These are phyloP conservation scores for Solea solea DNA, from an alignment of 2,113 vertebrate species.

Conservation along the genomic window DNA sequence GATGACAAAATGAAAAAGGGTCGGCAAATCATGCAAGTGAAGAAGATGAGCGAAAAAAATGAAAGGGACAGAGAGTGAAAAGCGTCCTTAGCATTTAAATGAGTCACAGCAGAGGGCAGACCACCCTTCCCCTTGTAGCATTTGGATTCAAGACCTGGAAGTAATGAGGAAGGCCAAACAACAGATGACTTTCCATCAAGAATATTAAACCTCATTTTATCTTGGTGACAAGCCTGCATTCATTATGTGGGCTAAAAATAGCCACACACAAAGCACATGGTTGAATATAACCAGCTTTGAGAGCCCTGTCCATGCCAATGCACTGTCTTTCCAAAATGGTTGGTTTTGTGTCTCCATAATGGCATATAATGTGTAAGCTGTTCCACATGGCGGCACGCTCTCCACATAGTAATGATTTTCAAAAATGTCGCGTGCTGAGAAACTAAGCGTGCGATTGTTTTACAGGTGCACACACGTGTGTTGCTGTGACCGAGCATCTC, in stretches of 20 bases:
- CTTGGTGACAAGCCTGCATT: slow-evolving; percentile 59
- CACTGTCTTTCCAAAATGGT: slow-evolving; percentile 24
- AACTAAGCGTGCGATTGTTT: slow-evolving; percentile 27
- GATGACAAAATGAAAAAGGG: slow-evolving; percentile 42
- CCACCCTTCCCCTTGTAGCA: slow-evolving; percentile 37
- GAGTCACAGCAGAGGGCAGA: slow-evolving; percentile 63
- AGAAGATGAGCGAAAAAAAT: slow-evolving; percentile 44
- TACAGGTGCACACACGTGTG: slow-evolving; percentile 22
- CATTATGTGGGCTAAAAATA: slow-evolving; percentile 61
- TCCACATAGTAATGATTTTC: slow-evolving; percentile 36
- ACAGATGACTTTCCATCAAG: slow-evolving; percentile 64
- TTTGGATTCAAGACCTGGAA: slow-evolving; percentile 65
- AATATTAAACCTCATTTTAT: slow-evolving; percentile 70
- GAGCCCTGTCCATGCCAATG: slow-evolving; percentile 1
- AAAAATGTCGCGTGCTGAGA: slow-evolving; percentile 39
- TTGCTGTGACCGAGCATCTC: slow-evolving; percentile 40
- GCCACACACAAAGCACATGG: slow-evolving; percentile 16
- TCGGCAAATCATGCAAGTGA: slow-evolving; percentile 36
- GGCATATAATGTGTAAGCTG: slow-evolving; percentile 28
- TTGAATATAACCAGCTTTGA: background rate
- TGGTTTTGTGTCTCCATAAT: slow-evolving; percentile 38
- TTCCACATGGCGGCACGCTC: slow-evolving; percentile 22
- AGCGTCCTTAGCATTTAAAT: slow-evolving; percentile 69
- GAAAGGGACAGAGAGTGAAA: slow-evolving; percentile 36
- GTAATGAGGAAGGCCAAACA: slow-evolving; percentile 66